Conservation (phyloP, 2,888 invertebrate species). For the Pimpla rufipes region DNA sequence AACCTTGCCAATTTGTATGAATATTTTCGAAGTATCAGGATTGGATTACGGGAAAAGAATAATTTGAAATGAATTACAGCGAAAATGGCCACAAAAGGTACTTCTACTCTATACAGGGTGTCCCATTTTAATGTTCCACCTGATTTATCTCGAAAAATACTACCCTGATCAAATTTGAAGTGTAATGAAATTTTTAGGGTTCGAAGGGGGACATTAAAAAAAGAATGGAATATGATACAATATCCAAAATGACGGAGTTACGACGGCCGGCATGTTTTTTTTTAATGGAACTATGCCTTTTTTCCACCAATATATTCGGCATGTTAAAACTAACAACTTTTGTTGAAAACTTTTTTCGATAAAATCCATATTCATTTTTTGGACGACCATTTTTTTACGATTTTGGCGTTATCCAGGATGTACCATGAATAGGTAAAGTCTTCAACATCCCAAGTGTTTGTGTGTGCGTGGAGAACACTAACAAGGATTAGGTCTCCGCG, state of each 20-base stretch:
- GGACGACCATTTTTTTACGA: background rate
- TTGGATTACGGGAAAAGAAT: too few species aligned
- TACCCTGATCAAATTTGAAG: background rate
- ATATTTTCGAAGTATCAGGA: too few species aligned
- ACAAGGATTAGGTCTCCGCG: conserved; percentile 9
- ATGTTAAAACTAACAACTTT: conserved; percentile 1
- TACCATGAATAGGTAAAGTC: too few species aligned
- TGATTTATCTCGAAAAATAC: conserved; percentile 16
- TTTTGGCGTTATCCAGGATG: too few species aligned
- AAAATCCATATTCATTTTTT: background rate
- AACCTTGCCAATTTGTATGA: too few species aligned
- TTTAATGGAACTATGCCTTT: too few species aligned
- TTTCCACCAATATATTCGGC: background rate
- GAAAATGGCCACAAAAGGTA: too few species aligned
- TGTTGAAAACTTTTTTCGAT: background rate
- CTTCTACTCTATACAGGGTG: conserved; percentile 1
- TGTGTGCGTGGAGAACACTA: conserved; percentile 16
- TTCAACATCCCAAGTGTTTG: too few species aligned
- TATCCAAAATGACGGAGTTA: conserved; percentile 24
- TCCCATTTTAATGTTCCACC: conserved; percentile 4
- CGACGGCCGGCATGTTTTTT: conserved; percentile 20
- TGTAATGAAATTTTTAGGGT: background rate
- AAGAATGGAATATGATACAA: background rate
- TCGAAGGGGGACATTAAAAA: conserved; percentile 10
- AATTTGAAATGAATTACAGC: too few species aligned